Evolutionary conservation across 2,113 vertebrate species (phyloP), one percentile per base, ranked within the genome.

Genomic region (Haemorhous mexicanus): DNA sequence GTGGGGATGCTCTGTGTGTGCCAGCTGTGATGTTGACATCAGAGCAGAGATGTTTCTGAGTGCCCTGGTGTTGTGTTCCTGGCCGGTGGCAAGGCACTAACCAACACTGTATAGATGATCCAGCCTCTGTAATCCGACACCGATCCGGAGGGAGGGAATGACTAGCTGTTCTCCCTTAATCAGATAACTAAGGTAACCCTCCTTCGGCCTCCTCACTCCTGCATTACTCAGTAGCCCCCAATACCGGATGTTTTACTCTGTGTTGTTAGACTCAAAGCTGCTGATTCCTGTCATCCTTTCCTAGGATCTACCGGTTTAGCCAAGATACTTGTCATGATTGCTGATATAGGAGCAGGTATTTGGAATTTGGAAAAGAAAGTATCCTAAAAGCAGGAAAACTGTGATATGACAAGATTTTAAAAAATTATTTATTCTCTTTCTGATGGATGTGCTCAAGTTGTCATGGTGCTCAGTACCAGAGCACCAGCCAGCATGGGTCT

Each of bases 101-200:
- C 1, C 11, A 16, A 9, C 37, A 4, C 0, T 19, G 44, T 47
- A 26, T 9, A 67, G 61, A 26, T 37, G 77, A 89, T 91, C 52
- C 73, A 44, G 70, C 44, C 44, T 64, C 44, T 72, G 80, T 76
- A 66, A 85, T 20, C 74, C 2, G n/a, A 56, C 52, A 84, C 73
- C 0, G 0, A 2, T n/a, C 46, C 8, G 1, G 35, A 85, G 56
- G 16, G 52, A 68, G 39, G 28, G 35, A 76, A 24, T 30, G 69
- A 20, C 66, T 41, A 56, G 17, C 78, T 3, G 1, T 70, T 77
- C 56, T 81, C 1, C 1, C 28, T 44, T 85, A 50, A 79, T 89
- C 27, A 28, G 10, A 62, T 89, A 56, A 43, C 70, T 82, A 0
- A 78, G 6, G 37, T 44, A 76, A 41, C 61, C 4, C n/a, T 89